A percentile compares a stretch with the other conserved stretches of the same genome.
Evolutionary conservation across 2,113 vertebrate genomes (phyloP).

Genomic region (Tychaedon coryphoeus): DNA sequence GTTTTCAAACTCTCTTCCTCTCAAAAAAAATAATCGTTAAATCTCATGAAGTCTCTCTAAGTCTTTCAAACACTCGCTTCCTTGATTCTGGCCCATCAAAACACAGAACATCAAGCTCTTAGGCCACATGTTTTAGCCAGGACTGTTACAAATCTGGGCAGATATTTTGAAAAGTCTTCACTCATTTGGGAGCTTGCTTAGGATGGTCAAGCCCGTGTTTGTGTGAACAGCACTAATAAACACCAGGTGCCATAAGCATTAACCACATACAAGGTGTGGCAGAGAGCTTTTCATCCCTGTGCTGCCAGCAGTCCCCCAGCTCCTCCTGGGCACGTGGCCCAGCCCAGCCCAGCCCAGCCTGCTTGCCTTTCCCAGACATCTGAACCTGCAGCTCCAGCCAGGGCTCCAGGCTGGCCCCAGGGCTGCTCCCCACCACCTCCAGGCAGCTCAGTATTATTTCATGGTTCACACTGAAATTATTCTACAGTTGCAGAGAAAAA

Average conservation of each 20-base stretch:
- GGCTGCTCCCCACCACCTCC: neutral
- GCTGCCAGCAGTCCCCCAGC: neutral
- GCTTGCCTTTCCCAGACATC: neutral
- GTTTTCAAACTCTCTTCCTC: neutral
- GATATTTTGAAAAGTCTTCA: neutral
- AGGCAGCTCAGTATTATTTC: neutral
- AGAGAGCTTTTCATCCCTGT: no score
- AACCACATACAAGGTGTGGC: rapidly evolving
- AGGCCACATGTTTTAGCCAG: neutral
- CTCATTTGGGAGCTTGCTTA: neutral
- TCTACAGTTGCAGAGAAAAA: neutral
- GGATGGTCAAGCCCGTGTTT: rapidly evolving
- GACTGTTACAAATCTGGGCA: neutral
- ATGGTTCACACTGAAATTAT: neutral
- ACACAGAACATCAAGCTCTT: rapidly evolving
- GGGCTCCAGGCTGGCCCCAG: neutral
- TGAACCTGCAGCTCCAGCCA: neutral
- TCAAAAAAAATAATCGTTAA: neutral
- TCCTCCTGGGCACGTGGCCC: rapidly evolving
- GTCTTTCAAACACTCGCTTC: neutral
- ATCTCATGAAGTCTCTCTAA: neutral
- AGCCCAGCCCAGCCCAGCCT: no score
- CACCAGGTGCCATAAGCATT: neutral
- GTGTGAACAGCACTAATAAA: neutral
- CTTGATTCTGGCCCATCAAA: neutral